Evolutionary conservation across 2,888 invertebrate species (phyloP), one percentile per base, ranked within the genome.

Genomic region (Altica lythri): DNA sequence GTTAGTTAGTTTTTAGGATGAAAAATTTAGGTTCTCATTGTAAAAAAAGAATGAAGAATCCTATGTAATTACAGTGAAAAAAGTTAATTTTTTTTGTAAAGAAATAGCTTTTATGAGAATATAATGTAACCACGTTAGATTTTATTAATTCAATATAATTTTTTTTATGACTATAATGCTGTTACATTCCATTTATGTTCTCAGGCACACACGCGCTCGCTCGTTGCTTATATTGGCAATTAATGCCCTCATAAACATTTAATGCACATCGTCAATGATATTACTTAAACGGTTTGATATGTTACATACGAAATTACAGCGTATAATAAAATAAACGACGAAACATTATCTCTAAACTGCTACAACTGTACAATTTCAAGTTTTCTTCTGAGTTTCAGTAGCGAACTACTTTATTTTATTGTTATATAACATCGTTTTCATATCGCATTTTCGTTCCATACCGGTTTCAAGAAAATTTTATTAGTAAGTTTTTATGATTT

Each of bases 351-450:
- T 63, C 60, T 61, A 62, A 69, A 68, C 62, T 66, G 67, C 65
- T 64, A 52, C 68, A 65, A 68, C 67, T 68, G 66, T 64, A 66
- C 62, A 63, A 60, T 59, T 66, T 65, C 64, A 63, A 43, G 60
- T 65, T 66, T 55, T 66, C 64, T 63, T 58, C 53, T 30, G 49
- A 13, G 37, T 37, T 46, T 25, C 25, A 16, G 60, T n/a, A 62
- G 63, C 65, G 64, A 62, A 65, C 65, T 64, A 64, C 64, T 63
- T 65, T 62, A 64, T 67, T 67, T 67, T 69, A 67, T 65, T 67
- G 67, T 69, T 69, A 68, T 67, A 67, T 67, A 67, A 64, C 64
- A 60, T 62, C 59, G 64, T 66, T 67, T n/a, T 61, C 64, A 61
- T 65, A 66, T 67, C 63, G 60, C 66, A 57, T 62, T 60, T 65